These are phyloP conservation scores for Lasioglossum calceatum DNA, from an alignment of 2,888 invertebrate species.

Conservation along the genomic window DNA sequence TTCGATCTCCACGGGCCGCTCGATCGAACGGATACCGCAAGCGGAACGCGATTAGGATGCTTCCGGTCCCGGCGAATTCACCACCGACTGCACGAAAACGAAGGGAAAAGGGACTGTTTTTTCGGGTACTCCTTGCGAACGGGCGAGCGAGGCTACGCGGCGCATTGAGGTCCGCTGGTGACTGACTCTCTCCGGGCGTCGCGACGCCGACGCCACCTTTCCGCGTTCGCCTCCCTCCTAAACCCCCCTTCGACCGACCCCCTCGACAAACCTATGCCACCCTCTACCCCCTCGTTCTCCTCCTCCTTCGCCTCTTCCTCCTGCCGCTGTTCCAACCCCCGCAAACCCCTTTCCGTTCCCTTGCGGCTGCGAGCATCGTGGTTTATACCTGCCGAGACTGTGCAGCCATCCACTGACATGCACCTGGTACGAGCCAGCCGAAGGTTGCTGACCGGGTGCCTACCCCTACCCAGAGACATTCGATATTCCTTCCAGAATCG, in stretches of 20 bases:
- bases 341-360: conserved; percentile 36
- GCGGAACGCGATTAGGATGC: conserved; percentile 2
- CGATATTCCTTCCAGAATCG: conserved; percentile 53
- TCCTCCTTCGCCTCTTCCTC: conserved; percentile 55
- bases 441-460: conserved; percentile 73
- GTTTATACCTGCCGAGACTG: conserved; percentile 62
- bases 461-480: conserved; percentile 41
- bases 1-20: conserved; percentile 16
- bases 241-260: conserved; percentile 60
- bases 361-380: conserved; percentile 67
- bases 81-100: neutral
- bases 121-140: conserved; percentile 30
- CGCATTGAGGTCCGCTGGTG: conserved; percentile 82
- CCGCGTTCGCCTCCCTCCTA: conserved; percentile 60
- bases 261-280: conserved; percentile 46
- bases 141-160: conserved; percentile 74
- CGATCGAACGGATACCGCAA: neutral
- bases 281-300: conserved; percentile 21
- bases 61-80: conserved; percentile 31
- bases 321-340: neutral
- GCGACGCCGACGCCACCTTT: conserved; percentile 83
- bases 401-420: conserved; percentile 64
- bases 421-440: conserved; percentile 66
- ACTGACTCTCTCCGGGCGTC: conserved; percentile 83
- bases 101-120: neutral